Base-by-base conservation (phyloP, 2,113 vertebrate genomes). In the Hydrolagus affinis region DNA sequence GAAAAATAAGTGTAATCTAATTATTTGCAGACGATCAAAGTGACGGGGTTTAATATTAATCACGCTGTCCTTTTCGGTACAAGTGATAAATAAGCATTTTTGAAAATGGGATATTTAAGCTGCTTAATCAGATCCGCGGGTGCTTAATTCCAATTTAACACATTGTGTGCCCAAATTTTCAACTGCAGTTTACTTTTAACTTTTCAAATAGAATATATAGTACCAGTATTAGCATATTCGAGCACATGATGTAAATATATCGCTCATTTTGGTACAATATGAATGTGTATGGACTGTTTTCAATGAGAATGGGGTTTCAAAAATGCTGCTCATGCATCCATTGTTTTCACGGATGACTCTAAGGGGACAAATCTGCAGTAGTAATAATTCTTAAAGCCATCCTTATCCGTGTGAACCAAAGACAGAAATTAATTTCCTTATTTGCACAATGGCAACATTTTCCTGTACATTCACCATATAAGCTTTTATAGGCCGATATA, bases 331-430 rank as follows among this genome's bases (percentile, higher is more conserved):
- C 78, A 83, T 66, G 62, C 78, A 66, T 83, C 62, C 21, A 83
- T 83, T 66, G n/a, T 83, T 83, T 66, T 83, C 78, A 83, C 59
- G 59, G 62, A 83, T 83, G 28, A 23, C 78, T 66, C 62, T 62
- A 83, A 62, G 77, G 28, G 62, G 77, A 80, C 59, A 62, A 83
- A 28, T 83, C 60, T 83, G 60, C 78, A 64, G 25, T 83, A 66
- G n/a, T 83, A 19, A 68, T 62, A 30, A 66, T 83, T 44, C 17
- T 32, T 68, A 62, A 83, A 68, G 78, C 78, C 78, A 83, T 64
- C 78, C 66, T 83, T 68, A 66, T 83, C 78, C 78, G 78, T 83
- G 78, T 83, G 78, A 83, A 83, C 78, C 78, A 83, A 83, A 83
- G 78, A 83, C 78, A 83, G 60, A 83, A 83, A 66, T 15, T 66